Evolutionary conservation across 2,113 vertebrate genomes (phyloP).

Genomic region (Carettochelys insculpta): DNA sequence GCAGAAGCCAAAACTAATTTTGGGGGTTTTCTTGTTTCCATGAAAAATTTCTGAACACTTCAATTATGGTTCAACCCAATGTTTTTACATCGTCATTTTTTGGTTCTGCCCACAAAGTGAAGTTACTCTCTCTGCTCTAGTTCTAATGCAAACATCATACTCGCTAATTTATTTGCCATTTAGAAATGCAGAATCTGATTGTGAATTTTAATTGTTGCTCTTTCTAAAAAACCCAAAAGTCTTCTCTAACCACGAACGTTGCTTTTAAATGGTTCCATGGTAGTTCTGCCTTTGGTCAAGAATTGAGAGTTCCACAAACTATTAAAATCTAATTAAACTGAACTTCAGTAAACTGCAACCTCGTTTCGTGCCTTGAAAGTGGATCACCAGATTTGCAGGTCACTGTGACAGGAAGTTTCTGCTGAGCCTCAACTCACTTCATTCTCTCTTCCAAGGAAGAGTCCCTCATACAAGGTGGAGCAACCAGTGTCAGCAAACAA

Average conservation of each 20-base stretch:
- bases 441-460: neutral
- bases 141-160: neutral
- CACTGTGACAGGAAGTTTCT: neutral
- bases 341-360: neutral
- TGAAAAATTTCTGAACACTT: neutral
- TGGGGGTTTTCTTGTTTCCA: neutral
- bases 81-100: neutral
- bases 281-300: fast-evolving
- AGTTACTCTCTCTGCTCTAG: neutral
- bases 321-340: neutral
- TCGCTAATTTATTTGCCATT: neutral
- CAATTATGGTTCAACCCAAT: neutral
- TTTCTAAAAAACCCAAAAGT: neutral
- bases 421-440: neutral
- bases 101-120: neutral
- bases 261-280: neutral
- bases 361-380: neutral
- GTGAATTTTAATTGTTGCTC: neutral
- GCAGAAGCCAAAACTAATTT: neutral
- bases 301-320: neutral
- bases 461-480: neutral
- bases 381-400: neutral
- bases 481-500: neutral
- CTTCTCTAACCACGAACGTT: neutral
- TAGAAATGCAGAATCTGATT: neutral